Evolutionary conservation across 1,140 invertebrate genomes (phyloP), one percentile per base, ranked within the genome.

Genomic region (Copidosoma floridanum): DNA sequence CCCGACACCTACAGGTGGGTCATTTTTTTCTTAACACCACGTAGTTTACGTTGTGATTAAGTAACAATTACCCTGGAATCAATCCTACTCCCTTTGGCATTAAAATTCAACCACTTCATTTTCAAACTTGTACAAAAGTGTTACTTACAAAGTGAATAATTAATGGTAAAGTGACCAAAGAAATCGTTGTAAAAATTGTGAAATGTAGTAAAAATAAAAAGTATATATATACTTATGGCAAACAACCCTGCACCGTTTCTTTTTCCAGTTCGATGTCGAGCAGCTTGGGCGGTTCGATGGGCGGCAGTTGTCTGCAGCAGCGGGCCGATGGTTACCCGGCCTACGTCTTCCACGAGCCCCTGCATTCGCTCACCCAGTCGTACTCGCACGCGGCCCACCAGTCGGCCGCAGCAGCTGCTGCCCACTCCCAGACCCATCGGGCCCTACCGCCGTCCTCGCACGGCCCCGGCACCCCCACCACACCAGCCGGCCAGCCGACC

Each of bases 281-380:
- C 54, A 86, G 87, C 65, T 74, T 93, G 70, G 87, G 88, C 67
- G 89, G 90, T 53, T 81, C 82, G 53, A 89, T 93, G 83, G 85
- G 88, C 65, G 86, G 89, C 64, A 92, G 92, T 71, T 97, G 94
- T 77, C 85, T 96, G 56, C 93, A 96, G 78, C 92, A 94, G 81
- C 84, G 92, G n/a, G 84, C 93, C 65, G 82, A 85, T 57, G 88
- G 87, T 57, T 96, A 96, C 80, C 92, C 93, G 8, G 77, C 78
- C 41, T 94, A 94, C 82, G 96, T 97, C 90, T 92, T 97, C 80
- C 92, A 94, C 79, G 92, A 95, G 78, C 90, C 91, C 24, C 80
- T 96, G 69, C 86, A 89, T 73, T 89, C 90, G 43, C 83, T 93
- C 29, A 87, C 83, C 48, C 84, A 83, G 67, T 78, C 77, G 65